Percentiles rank a stretch among this genome's conserved stretches.
Conservation (phyloP, 2,888 invertebrate genomes). For the Lasiommata megera region DNA sequence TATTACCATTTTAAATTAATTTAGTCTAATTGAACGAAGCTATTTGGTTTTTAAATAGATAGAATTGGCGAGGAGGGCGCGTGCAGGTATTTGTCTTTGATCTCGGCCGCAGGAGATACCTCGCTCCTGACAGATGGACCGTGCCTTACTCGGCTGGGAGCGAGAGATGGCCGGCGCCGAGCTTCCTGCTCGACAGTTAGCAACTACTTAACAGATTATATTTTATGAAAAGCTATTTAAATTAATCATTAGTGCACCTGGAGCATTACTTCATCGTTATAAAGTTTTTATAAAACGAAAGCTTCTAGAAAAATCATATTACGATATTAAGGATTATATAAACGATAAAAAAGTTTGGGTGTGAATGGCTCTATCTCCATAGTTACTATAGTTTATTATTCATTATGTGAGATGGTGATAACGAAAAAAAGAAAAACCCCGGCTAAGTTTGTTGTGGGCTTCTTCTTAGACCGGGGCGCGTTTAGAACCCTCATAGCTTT, state of each 20-base stretch:
- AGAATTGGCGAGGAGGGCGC: background rate
- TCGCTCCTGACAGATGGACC: background rate
- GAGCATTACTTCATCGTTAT: background rate
- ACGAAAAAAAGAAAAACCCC: no score
- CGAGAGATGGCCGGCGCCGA: background rate
- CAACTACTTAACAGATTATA: background rate
- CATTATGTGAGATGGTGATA: no score
- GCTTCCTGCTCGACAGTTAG: background rate
- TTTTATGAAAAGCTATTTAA: background rate
- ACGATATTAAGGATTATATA: no score
- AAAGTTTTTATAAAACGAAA: no score
- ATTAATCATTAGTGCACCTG: background rate
- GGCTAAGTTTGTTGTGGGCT: no score
- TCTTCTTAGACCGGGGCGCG: no score
- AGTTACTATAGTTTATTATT: no score
- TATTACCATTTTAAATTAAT: constrained; percentile 45
- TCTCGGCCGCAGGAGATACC: background rate
- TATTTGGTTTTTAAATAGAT: background rate
- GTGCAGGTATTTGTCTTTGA: constrained; percentile 2
- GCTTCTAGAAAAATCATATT: no score
- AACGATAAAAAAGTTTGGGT: no score
- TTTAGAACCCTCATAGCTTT: no score
- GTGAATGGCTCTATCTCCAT: no score
- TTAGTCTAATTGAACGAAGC: constrained; percentile 4
- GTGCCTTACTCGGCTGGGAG: background rate